phyloP scores from a whole-genome alignment of 2,113 vertebrate species.

The Pituophis catenifer region DNA sequence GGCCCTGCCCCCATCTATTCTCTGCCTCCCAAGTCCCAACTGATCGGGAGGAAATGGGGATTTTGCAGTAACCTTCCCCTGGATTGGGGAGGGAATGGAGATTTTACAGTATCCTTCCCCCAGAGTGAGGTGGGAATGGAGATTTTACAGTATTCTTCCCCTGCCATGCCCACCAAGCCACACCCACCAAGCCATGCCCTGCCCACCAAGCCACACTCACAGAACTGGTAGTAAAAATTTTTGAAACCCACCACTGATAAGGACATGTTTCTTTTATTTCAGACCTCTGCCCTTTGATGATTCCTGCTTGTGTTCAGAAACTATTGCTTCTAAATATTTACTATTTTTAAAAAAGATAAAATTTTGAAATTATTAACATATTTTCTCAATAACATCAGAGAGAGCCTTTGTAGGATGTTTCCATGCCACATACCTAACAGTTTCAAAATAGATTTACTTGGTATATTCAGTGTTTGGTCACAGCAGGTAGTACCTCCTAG shows the following conservation, averaged over 20 bases:
- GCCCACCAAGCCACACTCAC: no score
- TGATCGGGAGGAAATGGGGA: no score
- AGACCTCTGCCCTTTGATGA: conserved; percentile 23
- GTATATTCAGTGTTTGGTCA: not conserved
- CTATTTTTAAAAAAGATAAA: conserved; percentile 28
- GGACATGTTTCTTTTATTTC: conserved; percentile 38
- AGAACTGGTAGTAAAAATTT: no score
- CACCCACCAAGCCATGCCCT: no score
- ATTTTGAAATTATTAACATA: conserved; percentile 18
- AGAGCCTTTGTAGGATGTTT: conserved; percentile 1
- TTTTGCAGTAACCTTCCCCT: no score
- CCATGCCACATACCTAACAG: not conserved
- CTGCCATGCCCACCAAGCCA: no score
- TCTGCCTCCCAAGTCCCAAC: no score
- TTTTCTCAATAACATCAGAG: conserved; percentile 13
- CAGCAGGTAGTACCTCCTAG: not conserved
- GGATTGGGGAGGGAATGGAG: no score
- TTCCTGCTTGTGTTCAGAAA: conserved; percentile 54
- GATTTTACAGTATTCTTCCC: no score
- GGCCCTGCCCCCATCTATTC: no score
- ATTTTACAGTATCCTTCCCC: no score
- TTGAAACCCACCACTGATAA: not conserved
- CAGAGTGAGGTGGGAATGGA: no score
- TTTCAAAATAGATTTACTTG: conserved; percentile 15
- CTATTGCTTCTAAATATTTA: conserved; percentile 19